Conservation (phyloP, 2,888 invertebrate genomes). For the Mystacides longicornis region DNA sequence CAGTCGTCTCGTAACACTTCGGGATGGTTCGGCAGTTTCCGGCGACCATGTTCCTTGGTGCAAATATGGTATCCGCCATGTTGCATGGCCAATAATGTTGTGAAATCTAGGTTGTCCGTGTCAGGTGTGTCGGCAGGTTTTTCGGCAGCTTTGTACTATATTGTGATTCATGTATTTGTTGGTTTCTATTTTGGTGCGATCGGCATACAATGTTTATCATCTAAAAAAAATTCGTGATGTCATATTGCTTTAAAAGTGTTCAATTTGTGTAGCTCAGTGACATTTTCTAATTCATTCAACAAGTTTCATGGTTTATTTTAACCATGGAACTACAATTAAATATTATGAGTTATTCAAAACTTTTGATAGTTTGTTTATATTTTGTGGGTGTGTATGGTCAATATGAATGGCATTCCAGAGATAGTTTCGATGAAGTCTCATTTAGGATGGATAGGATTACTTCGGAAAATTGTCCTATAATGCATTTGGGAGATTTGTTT, state of each 20-base stretch:
- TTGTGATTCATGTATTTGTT: too few relatives aligned
- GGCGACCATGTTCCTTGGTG: too few relatives aligned
- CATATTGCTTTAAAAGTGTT: neutral
- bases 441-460: conserved; percentile 76
- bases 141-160: conserved; percentile 4
- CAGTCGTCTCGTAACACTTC: too few relatives aligned
- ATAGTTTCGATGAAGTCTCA: conserved; percentile 84
- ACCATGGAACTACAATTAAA: neutral
- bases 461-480: conserved; percentile 83
- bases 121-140: conserved; percentile 17
- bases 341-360: conserved; percentile 10
- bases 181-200: conserved; percentile 7
- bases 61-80: too few relatives aligned
- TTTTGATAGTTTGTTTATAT: conserved; percentile 30
- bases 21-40: too few relatives aligned
- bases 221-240: neutral
- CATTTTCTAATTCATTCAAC: neutral
- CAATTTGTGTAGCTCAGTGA: neutral
- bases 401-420: conserved; percentile 87
- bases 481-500: conserved; percentile 75
- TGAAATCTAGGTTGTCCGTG: conserved; percentile 3
- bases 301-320: neutral
- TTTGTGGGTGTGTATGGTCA: conserved; percentile 66
- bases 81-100: too few relatives aligned
- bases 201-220: neutral